Conservation (phyloP, 92 coral and sea anemone genomes). For the Micromussa lordhowensis region DNA sequence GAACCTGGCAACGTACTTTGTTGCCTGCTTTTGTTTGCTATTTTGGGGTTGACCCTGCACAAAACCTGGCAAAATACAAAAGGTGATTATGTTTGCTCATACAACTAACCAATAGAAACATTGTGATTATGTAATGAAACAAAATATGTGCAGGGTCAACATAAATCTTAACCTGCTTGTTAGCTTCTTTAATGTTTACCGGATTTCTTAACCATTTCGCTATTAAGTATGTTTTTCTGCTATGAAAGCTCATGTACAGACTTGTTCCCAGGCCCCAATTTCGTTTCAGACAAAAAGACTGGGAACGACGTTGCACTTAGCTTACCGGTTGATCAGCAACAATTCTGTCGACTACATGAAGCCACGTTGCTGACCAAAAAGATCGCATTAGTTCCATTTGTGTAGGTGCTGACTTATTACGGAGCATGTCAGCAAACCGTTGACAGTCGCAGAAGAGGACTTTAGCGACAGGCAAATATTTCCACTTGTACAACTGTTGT, state of each 20-base stretch:
- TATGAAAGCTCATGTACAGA: not conserved
- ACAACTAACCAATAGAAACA: no score
- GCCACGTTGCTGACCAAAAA: constrained; percentile 9
- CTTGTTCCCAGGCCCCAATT: not conserved
- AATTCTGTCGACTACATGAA: not conserved
- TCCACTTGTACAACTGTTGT: constrained; percentile 42
- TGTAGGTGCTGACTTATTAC: not conserved
- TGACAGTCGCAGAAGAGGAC: constrained; percentile 50
- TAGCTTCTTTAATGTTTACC: no score
- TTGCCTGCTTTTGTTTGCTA: no score
- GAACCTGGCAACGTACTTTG: no score
- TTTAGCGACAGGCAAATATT: constrained; percentile 40
- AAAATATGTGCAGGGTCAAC: no score
- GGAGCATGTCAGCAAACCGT: constrained; percentile 20
- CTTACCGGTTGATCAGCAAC: not conserved
- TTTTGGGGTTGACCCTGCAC: no score
- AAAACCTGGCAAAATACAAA: no score
- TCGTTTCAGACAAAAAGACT: not conserved
- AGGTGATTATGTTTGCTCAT: no score
- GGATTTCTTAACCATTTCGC: no score
- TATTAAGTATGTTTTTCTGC: no score
- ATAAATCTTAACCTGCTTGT: no score
- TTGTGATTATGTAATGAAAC: no score
- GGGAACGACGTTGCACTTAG: not conserved
- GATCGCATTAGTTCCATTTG: not conserved